A percentile compares a stretch with the other conserved stretches of the same genome.
phyloP scores from a whole-genome alignment of 1,140 invertebrate species.

The Eumaeus atala region DNA sequence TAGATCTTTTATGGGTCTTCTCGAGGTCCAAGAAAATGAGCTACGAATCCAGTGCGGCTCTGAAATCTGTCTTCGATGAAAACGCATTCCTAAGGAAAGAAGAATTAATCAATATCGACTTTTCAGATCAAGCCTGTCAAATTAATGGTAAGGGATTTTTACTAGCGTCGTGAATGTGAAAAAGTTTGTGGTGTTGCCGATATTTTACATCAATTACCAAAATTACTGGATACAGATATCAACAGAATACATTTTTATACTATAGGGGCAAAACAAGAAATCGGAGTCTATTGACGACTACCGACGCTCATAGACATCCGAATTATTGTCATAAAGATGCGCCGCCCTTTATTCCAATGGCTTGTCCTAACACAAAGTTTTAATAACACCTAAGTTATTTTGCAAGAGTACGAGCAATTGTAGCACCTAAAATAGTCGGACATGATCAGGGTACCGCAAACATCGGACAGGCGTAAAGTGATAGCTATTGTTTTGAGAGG shows the following conservation, averaged over 20 bases:
- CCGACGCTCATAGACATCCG: no score
- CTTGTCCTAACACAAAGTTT: no score
- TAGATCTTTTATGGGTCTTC: conserved; percentile 1
- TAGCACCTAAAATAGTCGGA: no score
- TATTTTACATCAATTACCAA: background rate
- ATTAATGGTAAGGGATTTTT: background rate
- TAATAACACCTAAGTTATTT: no score
- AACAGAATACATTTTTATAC: background rate
- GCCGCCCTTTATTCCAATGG: no score
- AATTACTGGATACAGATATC: conserved; percentile 20
- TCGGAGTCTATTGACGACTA: no score
- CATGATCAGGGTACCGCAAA: no score
- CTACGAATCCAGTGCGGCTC: background rate
- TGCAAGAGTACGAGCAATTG: no score
- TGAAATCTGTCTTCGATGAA: background rate
- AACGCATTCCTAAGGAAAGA: background rate
- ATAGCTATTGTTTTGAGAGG: no score
- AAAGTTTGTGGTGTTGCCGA: background rate
- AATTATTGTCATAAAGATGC: no score
- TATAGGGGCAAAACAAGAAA: background rate
- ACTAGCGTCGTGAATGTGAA: background rate
- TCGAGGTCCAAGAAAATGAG: background rate
- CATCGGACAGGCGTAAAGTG: no score
- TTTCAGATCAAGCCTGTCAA: background rate
- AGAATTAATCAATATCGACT: background rate